Evolutionary conservation across 92 coral and sea anemone genomes (phyloP), one percentile per base, ranked within the genome.

Genomic region (Phymanthus crucifer): DNA sequence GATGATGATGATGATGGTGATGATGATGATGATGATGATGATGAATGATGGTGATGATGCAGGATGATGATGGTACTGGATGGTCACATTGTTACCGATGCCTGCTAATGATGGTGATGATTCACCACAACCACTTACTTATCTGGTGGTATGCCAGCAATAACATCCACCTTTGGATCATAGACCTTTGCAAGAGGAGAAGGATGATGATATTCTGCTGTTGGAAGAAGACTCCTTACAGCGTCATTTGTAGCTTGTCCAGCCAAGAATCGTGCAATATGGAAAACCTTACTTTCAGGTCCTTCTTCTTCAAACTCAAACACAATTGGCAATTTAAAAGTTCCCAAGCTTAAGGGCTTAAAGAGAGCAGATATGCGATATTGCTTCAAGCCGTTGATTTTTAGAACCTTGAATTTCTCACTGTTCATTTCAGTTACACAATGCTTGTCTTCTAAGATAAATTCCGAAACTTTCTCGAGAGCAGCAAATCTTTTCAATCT

Each of bases 221-320:
- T 82, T 6, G 97, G 97, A 33, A 87, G 85, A 64, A 92, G 78
- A 17, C 90, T 85, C 66, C 78, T 38, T 0, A 92, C 94, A 66
- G 84, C 88, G 1, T 85, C 87, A 64, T 87, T 84, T 3, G 85
- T 91, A 35, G 91, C 86, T 67, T 87, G 90, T 43, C 92, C 94
- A 70, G 71, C 84, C 32, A 92, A 57, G 74, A 87, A 90, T 69
- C 93, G 84, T 12, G 91, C 92, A 56, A 92, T 90, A 52, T 92
- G 92, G 81, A 90, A 92, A 1, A 73, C 70, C 66, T 58, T 50
- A 0, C 75, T 58, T 21, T 81, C 76, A 0, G 73, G 71, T 18
- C 40, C 76, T 26, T 79, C 93, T 54, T 83, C 84, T 29, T 89
- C 93, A 79, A 89, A 89, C 79, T 89, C 93, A 83, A 89, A 89